phyloP scores from a whole-genome alignment of 2,888 invertebrate genomes.

The Molorchus minor region DNA sequence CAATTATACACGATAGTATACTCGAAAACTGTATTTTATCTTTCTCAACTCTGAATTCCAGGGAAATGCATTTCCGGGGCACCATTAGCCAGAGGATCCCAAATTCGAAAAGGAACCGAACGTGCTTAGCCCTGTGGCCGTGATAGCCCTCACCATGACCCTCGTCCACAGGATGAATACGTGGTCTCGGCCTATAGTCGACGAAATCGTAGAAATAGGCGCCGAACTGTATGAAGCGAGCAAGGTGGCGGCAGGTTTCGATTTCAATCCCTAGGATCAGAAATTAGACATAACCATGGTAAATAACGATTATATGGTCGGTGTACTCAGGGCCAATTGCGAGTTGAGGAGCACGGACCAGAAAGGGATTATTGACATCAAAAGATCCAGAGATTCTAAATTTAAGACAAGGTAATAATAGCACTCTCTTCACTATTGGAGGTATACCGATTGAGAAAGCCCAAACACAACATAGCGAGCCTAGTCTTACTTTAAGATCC shows the following conservation, averaged over 20 bases:
- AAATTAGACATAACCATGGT: slow-evolving; percentile 63
- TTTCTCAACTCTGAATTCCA: no score
- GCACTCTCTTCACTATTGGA: background rate
- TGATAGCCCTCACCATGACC: slow-evolving; percentile 69
- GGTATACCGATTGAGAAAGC: no score
- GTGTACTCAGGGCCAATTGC: slow-evolving; percentile 60
- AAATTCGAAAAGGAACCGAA: slow-evolving; percentile 66
- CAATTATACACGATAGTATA: no score
- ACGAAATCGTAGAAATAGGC: slow-evolving; percentile 65
- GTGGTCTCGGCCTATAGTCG: slow-evolving; percentile 70
- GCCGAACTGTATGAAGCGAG: slow-evolving; percentile 65
- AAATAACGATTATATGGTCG: slow-evolving; percentile 61
- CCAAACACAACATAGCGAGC: no score
- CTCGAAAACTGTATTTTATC: no score
- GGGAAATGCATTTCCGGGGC: slow-evolving; percentile 59
- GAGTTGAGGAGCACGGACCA: slow-evolving; percentile 63
- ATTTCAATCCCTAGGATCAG: slow-evolving; percentile 68
- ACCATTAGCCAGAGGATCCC: slow-evolving; percentile 63
- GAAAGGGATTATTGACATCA: slow-evolving; percentile 65
- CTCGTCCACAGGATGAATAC: slow-evolving; percentile 67
- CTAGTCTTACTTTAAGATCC: no score
- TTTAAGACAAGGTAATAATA: slow-evolving; percentile 60
- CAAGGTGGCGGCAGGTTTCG: slow-evolving; percentile 65
- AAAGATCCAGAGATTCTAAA: slow-evolving; percentile 58
- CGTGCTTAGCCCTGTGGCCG: slow-evolving; percentile 67